A percentile compares a stretch with the other conserved stretches of the same genome.
Evolutionary conservation across 1,140 invertebrate species (phyloP).

Genomic region (Thaumatotibia leucotreta): DNA sequence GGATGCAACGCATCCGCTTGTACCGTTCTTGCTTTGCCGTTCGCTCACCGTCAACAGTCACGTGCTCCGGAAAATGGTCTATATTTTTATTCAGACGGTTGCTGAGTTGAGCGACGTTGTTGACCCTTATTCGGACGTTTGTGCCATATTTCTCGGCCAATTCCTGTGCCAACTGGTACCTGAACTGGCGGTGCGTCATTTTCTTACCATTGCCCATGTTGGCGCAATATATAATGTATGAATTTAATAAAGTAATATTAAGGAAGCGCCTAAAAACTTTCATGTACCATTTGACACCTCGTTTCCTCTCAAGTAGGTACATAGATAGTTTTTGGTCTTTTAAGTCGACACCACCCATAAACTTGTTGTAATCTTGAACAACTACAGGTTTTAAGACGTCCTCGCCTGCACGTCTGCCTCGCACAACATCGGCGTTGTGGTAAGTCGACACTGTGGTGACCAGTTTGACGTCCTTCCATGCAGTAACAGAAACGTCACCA

Average conservation of each 20-base stretch:
- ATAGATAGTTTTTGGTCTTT: slow-evolving; percentile 22
- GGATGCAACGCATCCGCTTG: too few species aligned
- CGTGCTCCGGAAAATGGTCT: too few species aligned
- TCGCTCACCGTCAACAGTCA: too few species aligned
- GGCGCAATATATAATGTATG: not conserved
- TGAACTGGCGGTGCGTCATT: not conserved
- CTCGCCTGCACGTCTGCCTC: not conserved
- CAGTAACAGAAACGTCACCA: slow-evolving; percentile 18
- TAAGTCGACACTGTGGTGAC: slow-evolving; percentile 9
- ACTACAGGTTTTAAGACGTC: slow-evolving; percentile 10
- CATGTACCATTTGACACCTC: slow-evolving; percentile 17
- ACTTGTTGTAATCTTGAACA: slow-evolving; percentile 24
- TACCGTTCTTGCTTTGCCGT: too few species aligned
- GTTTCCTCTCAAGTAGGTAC: slow-evolving; percentile 17
- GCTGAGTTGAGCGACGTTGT: too few species aligned
- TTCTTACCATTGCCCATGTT: slow-evolving; percentile 3
- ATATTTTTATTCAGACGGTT: too few species aligned
- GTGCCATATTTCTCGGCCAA: too few species aligned
- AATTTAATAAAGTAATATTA: slow-evolving; percentile 1
- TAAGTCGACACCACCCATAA: slow-evolving; percentile 27
- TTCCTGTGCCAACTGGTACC: too few species aligned
- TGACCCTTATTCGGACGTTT: too few species aligned
- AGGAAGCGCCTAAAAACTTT: not conserved
- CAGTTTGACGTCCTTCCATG: slow-evolving; percentile 13
- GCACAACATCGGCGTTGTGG: not conserved